Conservation (phyloP, 2,113 vertebrate genomes). For the Isichthys henryi region DNA sequence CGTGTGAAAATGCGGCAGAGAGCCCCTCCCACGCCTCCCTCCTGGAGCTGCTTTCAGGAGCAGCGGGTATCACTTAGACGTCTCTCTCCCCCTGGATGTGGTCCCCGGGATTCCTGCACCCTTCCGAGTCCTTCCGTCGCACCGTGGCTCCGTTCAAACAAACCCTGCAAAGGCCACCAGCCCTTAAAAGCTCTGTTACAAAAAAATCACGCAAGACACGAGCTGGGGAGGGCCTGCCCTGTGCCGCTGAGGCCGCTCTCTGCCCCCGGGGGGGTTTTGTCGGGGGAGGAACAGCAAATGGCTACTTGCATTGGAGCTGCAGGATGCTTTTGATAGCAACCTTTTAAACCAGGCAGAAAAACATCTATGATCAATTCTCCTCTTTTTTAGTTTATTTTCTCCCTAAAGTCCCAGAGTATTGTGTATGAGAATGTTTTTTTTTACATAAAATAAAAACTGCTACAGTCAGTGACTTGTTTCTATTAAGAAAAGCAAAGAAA, state of each 20-base stretch:
- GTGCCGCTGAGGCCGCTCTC: conserved; percentile 50
- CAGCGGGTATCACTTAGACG: conserved; percentile 32
- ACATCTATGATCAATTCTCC: conserved; percentile 56
- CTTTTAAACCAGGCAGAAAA: conserved; percentile 39
- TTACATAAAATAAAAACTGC: conserved; percentile 21
- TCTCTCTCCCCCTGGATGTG: background rate
- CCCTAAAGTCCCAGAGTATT: background rate
- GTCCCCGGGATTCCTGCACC: conserved; percentile 18
- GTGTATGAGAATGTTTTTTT: background rate
- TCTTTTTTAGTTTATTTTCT: conserved; percentile 17
- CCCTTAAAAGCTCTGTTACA: conserved; percentile 21
- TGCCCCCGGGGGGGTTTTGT: conserved; percentile 44
- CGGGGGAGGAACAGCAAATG: conserved; percentile 44
- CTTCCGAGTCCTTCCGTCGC: conserved; percentile 17
- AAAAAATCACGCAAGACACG: conserved; percentile 22
- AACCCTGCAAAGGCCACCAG: background rate
- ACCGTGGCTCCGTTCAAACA: background rate
- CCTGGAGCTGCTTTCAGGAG: conserved; percentile 27
- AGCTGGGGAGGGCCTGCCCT: conserved; percentile 44
- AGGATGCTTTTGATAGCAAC: conserved; percentile 41
- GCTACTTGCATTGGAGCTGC: conserved; percentile 51
- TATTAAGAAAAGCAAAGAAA: conserved; percentile 5
- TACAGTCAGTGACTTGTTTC: background rate
- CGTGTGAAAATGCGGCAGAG: background rate
- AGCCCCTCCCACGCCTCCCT: conserved; percentile 11